Conservation (phyloP, 64 coral and sea anemone genomes). For the Pocillopora damicornis region DNA sequence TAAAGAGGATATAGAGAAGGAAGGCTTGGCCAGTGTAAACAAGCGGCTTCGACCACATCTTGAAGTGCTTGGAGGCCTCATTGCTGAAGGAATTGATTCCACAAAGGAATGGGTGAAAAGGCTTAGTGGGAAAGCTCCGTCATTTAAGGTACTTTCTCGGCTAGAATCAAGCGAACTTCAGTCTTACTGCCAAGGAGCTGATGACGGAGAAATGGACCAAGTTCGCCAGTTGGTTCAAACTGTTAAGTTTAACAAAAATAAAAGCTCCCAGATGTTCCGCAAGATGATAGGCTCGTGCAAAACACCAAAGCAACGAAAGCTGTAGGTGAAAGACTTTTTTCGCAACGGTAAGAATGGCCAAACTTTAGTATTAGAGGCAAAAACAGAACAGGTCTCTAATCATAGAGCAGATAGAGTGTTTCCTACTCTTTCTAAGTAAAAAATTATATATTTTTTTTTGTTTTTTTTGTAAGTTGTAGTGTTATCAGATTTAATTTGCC, state of each 20-base stretch:
- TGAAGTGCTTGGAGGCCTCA: constrained; percentile 19
- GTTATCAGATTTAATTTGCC: too few species aligned
- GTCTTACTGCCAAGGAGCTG: constrained; percentile 16
- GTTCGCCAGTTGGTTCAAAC: neutral
- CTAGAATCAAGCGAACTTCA: neutral
- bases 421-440: too few species aligned
- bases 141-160: constrained; percentile 17
- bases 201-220: constrained; percentile 16
- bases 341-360: too few species aligned
- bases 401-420: too few species aligned
- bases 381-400: too few species aligned
- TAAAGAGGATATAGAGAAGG: neutral
- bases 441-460: too few species aligned
- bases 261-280: neutral
- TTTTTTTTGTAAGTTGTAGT: too few species aligned
- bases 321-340: too few species aligned
- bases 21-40: neutral
- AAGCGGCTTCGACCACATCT: constrained; percentile 7
- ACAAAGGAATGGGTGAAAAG: constrained; percentile 9
- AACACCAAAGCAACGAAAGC: neutral
- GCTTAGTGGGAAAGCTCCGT: constrained; percentile 1
- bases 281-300: neutral
- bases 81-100: neutral
- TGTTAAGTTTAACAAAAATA: neutral
- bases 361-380: too few species aligned